These are phyloP conservation scores for Caenorhabditis tropicalis DNA, from an alignment of 1,140 invertebrate genomes.

Conservation along the genomic window DNA sequence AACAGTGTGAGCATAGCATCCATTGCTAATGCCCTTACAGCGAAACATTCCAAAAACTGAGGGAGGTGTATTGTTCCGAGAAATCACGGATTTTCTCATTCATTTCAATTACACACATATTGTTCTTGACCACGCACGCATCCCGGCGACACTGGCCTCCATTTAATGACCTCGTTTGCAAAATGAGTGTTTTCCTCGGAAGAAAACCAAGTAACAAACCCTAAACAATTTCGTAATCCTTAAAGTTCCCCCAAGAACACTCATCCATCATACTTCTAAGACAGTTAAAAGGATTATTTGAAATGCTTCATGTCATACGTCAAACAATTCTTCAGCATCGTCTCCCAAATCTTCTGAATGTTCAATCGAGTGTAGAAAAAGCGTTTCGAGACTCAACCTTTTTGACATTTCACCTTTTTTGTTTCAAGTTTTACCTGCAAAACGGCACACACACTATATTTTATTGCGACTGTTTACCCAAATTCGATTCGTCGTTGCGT, in stretches of 20 bases:
- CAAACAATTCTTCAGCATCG: background rate
- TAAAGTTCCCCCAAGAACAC: background rate
- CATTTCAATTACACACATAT: constrained; percentile 34
- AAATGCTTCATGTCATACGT: background rate
- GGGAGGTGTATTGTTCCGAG: background rate
- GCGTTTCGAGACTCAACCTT: background rate
- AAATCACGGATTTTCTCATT: background rate
- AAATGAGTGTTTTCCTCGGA: background rate
- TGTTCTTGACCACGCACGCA: background rate
- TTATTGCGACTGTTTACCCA: constrained; percentile 40
- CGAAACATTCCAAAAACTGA: background rate
- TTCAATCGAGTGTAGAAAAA: background rate
- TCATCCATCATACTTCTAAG: background rate
- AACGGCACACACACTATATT: constrained; percentile 27
- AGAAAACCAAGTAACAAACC: background rate
- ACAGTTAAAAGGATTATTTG: constrained; percentile 15
- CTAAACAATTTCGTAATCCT: background rate
- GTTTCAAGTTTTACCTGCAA: constrained; percentile 34
- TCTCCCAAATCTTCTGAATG: background rate
- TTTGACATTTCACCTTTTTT: background rate
- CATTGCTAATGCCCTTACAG: background rate
- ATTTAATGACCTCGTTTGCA: constrained; percentile 12
- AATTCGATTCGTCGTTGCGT: constrained; percentile 19
- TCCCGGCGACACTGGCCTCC: background rate
- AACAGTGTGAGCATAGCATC: constrained; percentile 43